Evolutionary conservation across 35 echinoderm and acorn worm genomes (phyloP), one percentile per base, ranked within the genome.

Genomic region (Holothuria glaberrima): DNA sequence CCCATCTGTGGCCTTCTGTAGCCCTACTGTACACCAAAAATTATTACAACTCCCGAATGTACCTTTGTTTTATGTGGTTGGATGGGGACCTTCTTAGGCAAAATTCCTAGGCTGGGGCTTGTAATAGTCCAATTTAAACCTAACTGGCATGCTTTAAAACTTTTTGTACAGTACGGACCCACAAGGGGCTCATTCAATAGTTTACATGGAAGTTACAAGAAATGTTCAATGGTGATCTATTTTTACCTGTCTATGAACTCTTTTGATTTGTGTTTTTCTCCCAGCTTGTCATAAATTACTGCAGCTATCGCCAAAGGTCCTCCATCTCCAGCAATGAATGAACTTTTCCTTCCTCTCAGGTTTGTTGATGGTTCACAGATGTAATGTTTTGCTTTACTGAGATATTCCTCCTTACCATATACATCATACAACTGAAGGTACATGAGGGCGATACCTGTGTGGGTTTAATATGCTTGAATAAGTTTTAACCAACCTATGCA

Each of bases 391-490:
- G 89, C 89, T 91, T 59, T 83, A 30, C 66, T 91, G 54, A 91
- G 48, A 35, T 84, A 85, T 0, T 69, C 46, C 38, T 52, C 38
- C 28, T 72, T 69, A 7, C 48, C 22, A 57, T 82, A 84, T 9
- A 84, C 80, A 19, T 91, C 63, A 31, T 84, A 84, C 78, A 91
- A 56, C 25, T 91, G 78, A n/a, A 91, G 48, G 50, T 91, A 85
- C 60, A 91, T 59, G 22, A 91, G 31, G 10, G 89, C 76, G 22
- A 91, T 91, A 30, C 89, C 89, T 91, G 26, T 66, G 36, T 17
- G 13, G 48, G 58, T 50, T 12, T 20, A 58, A 82, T 21, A 69
- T 67, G 6, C 63, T 22, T 67, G 21, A 67, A 24, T 67, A 30
- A n/a, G n/a, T n/a, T n/a, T n/a, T n/a, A n/a, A n/a, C n/a, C n/a